Percentiles rank a stretch among this genome's conserved stretches.
These are phyloP conservation scores for Uropetala carovei DNA, from an alignment of 2,888 invertebrate genomes.

Conservation along the genomic window DNA sequence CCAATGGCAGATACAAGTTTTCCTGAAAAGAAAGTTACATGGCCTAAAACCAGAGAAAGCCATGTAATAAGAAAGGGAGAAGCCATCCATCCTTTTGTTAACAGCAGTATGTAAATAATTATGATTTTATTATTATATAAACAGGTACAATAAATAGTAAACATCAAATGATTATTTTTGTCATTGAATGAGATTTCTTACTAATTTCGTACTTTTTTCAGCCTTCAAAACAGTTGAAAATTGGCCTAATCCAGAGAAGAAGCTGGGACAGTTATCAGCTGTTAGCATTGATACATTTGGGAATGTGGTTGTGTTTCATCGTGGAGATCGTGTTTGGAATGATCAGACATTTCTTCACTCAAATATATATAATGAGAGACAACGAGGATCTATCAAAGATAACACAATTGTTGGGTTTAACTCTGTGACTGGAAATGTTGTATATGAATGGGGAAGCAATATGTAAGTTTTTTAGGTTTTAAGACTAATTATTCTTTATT, in stretches of 20 bases:
- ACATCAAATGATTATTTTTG: neutral
- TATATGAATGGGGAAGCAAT: conserved; percentile 83
- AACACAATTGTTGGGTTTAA: conserved; percentile 83
- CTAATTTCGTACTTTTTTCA: conserved; percentile 70
- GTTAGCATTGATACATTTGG: conserved; percentile 86
- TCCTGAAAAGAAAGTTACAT: conserved; percentile 21
- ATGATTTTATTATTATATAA: neutral
- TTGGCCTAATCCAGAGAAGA: conserved; percentile 78
- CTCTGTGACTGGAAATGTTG: conserved; percentile 78
- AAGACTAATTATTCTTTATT: neutral
- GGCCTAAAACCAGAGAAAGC: conserved; percentile 43
- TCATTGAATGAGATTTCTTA: neutral
- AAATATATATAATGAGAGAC: conserved; percentile 78
- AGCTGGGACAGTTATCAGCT: conserved; percentile 89
- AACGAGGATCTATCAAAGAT: conserved; percentile 79
- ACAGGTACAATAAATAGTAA: neutral
- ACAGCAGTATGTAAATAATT: conserved; percentile 29
- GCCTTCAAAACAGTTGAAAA: conserved; percentile 78
- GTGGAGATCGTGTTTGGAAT: conserved; percentile 83
- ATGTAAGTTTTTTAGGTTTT: conserved; percentile 77
- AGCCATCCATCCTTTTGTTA: conserved; percentile 37
- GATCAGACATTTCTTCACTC: conserved; percentile 78
- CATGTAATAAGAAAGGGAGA: conserved; percentile 55
- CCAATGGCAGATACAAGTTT: neutral
- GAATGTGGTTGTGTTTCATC: conserved; percentile 88